A percentile compares a stretch with the other conserved stretches of the same genome.
These are phyloP conservation scores for Asarcornis scutulata DNA, from an alignment of 2,113 vertebrate species.

Conservation along the genomic window DNA sequence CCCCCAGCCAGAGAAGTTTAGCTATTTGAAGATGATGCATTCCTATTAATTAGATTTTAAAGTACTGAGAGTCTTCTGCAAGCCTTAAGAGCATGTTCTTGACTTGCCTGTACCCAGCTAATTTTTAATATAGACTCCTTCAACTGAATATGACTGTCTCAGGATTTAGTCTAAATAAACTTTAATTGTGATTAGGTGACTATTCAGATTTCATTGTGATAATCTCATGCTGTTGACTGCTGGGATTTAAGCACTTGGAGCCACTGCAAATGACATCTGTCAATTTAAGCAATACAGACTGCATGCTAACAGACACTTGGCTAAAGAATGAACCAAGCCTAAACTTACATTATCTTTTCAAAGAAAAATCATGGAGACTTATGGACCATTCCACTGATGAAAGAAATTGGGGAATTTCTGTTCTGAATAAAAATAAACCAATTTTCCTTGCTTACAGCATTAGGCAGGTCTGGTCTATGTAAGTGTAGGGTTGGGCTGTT, in stretches of 20 bases:
- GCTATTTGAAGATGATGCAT: not conserved
- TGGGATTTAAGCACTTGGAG: conserved; percentile 22
- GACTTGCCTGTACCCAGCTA: not conserved
- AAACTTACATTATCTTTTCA: not conserved
- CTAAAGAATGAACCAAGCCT: not conserved
- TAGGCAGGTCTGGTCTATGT: not conserved
- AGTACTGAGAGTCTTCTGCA: not conserved
- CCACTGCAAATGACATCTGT: not conserved
- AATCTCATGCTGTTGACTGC: not conserved
- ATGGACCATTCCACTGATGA: not conserved
- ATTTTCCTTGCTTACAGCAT: conserved; percentile 14
- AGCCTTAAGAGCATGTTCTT: not conserved
- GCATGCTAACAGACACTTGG: not conserved
- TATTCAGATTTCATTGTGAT: conserved; percentile 31
- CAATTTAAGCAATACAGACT: not conserved
- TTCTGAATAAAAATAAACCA: conserved; percentile 32
- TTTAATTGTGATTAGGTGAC: not conserved
- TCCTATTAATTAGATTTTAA: not conserved
- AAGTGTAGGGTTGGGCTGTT: not conserved
- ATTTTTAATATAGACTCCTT: not conserved
- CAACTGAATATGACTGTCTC: not conserved
- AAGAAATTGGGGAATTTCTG: conserved; percentile 12
- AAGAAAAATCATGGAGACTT: not conserved
- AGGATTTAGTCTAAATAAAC: not conserved
- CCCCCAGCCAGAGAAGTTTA: not conserved